Evolutionary conservation across 2,113 vertebrate species (phyloP).

Genomic region (Nerophis lumbriciformis): DNA sequence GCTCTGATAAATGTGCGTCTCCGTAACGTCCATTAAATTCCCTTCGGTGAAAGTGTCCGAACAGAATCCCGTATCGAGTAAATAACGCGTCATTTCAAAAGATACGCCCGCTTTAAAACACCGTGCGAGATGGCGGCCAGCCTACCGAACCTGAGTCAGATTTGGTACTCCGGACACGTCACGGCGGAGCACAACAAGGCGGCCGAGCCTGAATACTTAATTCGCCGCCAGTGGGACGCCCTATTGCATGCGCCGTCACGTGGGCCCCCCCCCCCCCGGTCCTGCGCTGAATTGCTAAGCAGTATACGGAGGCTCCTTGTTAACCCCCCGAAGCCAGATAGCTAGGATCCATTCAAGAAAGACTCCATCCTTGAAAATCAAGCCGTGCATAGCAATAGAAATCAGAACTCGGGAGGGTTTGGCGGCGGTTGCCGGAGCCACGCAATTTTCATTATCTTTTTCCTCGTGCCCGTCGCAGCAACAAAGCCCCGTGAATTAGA

Average conservation of each 20-base stretch:
- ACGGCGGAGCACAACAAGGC: constrained; percentile 64
- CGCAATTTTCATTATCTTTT: constrained; percentile 50
- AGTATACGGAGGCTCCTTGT: constrained; percentile 60
- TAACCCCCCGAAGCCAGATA: constrained; percentile 67
- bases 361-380: constrained; percentile 58
- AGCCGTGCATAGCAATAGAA: constrained; percentile 63
- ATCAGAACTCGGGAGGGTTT: constrained; percentile 49
- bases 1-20: background rate
- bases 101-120: constrained; percentile 40
- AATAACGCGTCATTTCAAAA: constrained; percentile 44
- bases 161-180: constrained; percentile 67
- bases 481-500: constrained; percentile 30
- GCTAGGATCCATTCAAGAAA: constrained; percentile 57
- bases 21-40: background rate
- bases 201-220: constrained; percentile 69
- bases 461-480: constrained; percentile 21
- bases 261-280: constrained; percentile 25
- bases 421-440: constrained; percentile 3
- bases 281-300: constrained; percentile 67
- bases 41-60: background rate
- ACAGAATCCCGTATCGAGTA: constrained; percentile 11
- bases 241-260: constrained; percentile 65
- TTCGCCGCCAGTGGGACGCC: constrained; percentile 68
- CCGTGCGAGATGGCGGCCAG: constrained; percentile 47
- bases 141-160: constrained; percentile 27